Evolutionary conservation across 1,140 invertebrate genomes (phyloP).

Genomic region (Philaenus spumarius): DNA sequence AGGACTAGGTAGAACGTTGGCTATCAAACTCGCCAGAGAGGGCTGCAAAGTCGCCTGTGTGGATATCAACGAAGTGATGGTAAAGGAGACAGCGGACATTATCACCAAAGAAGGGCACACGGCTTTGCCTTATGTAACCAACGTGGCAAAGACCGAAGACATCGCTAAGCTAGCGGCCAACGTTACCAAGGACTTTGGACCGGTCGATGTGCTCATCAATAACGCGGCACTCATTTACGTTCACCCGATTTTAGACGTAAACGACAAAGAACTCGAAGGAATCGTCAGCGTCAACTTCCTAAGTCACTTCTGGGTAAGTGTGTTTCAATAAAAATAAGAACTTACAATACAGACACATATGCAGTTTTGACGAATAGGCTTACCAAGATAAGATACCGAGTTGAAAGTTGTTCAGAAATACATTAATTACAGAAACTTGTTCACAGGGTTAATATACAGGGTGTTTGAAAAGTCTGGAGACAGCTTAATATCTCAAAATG

Average conservation of each 20-base stretch:
- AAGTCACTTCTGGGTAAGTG: slow-evolving; percentile 24
- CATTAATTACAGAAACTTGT: too few relatives aligned
- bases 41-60: slow-evolving; percentile 57
- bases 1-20: slow-evolving; percentile 59
- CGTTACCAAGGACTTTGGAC: slow-evolving; percentile 7
- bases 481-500: too few relatives aligned
- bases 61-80: slow-evolving; percentile 50
- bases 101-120: too few relatives aligned
- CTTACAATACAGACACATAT: too few relatives aligned
- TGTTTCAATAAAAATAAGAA: too few relatives aligned
- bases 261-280: slow-evolving; percentile 6
- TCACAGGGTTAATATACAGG: too few relatives aligned
- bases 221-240: slow-evolving; percentile 16
- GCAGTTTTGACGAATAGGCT: too few relatives aligned
- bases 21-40: slow-evolving; percentile 50
- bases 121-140: slow-evolving; percentile 15
- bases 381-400: too few relatives aligned
- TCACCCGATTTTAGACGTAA: not conserved
- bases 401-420: too few relatives aligned
- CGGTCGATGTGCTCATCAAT: slow-evolving; percentile 20
- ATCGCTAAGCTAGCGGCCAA: slow-evolving; percentile 3
- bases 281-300: slow-evolving; percentile 25
- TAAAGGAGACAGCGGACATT: slow-evolving; percentile 44
- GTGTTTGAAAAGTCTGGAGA: too few relatives aligned
- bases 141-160: slow-evolving; percentile 18